These are phyloP conservation scores for Petrocephalus schoutedeni DNA, from an alignment of 2,797 vertebrate species.

Conservation along the genomic window DNA sequence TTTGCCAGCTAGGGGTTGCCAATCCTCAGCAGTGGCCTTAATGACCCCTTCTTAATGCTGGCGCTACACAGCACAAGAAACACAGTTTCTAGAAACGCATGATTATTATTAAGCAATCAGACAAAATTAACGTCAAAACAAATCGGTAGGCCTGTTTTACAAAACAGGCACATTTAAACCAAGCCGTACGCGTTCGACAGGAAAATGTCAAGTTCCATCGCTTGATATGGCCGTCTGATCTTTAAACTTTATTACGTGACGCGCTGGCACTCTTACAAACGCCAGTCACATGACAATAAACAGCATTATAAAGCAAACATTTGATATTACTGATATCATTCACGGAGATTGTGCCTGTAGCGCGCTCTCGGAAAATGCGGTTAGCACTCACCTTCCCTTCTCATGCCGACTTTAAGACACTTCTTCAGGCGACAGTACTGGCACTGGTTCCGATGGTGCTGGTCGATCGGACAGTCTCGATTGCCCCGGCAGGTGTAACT, in stretches of 20 bases:
- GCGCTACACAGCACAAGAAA: neutral
- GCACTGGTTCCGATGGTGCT: slow-evolving; percentile 80
- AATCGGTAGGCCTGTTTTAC: neutral
- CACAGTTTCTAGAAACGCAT: neutral
- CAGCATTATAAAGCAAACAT: neutral
- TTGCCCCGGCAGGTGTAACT: slow-evolving; percentile 79
- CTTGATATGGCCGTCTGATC: neutral
- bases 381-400: slow-evolving; percentile 62
- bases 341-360: neutral
- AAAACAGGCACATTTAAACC: neutral
- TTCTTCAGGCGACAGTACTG: slow-evolving; percentile 82
- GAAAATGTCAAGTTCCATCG: neutral
- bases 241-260: neutral
- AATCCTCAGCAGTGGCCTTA: neutral
- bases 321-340: neutral
- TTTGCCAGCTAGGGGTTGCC: neutral
- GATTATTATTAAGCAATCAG: neutral
- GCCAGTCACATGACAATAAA: neutral
- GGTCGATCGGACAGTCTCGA: slow-evolving; percentile 79
- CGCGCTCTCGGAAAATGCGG: neutral
- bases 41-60: neutral
- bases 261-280: neutral
- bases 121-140: neutral
- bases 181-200: neutral
- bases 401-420: slow-evolving; percentile 82